Conservation (phyloP, 2,888 invertebrate species). For the Sinelater perroti region DNA sequence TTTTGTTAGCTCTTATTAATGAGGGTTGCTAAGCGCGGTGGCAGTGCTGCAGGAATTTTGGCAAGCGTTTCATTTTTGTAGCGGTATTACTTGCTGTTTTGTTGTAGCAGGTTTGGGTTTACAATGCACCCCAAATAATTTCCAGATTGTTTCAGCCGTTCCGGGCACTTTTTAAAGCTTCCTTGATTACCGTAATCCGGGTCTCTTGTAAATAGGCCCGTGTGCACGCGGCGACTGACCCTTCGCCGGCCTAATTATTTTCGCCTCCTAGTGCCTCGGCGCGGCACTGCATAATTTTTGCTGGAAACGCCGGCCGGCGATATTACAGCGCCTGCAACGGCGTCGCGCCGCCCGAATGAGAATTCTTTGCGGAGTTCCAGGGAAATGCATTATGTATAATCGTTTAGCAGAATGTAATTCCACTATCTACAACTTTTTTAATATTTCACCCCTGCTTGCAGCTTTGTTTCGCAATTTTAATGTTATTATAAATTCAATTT, state of each 20-base stretch:
- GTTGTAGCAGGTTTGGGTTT: too few species aligned
- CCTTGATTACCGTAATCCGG: slow-evolving; percentile 17
- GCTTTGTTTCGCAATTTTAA: slow-evolving; percentile 31
- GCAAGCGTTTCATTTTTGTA: too few species aligned
- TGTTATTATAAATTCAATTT: slow-evolving; percentile 35
- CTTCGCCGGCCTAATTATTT: slow-evolving; percentile 15
- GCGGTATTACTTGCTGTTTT: too few species aligned
- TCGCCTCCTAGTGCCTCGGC: slow-evolving; percentile 16
- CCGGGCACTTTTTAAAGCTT: slow-evolving; percentile 12
- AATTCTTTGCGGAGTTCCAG: slow-evolving; percentile 36
- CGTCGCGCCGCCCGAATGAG: slow-evolving; percentile 33
- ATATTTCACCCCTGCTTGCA: slow-evolving; percentile 32
- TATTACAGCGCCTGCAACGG: slow-evolving; percentile 25
- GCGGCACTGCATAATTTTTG: slow-evolving; percentile 16
- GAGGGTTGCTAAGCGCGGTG: too few species aligned
- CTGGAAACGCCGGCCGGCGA: slow-evolving; percentile 11
- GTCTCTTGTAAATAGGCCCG: slow-evolving; percentile 19
- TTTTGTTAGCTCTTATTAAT: too few species aligned
- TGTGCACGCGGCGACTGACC: slow-evolving; percentile 17
- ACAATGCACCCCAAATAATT: slow-evolving; percentile 15
- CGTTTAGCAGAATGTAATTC: slow-evolving; percentile 36
- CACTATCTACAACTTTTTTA: slow-evolving; percentile 37
- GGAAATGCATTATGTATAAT: slow-evolving; percentile 43
- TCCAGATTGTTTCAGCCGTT: slow-evolving; percentile 17
- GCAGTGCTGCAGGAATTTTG: too few species aligned